These are phyloP conservation scores for Ctenomys sociabilis DNA, from an alignment of 2,113 vertebrate species.

Conservation along the genomic window DNA sequence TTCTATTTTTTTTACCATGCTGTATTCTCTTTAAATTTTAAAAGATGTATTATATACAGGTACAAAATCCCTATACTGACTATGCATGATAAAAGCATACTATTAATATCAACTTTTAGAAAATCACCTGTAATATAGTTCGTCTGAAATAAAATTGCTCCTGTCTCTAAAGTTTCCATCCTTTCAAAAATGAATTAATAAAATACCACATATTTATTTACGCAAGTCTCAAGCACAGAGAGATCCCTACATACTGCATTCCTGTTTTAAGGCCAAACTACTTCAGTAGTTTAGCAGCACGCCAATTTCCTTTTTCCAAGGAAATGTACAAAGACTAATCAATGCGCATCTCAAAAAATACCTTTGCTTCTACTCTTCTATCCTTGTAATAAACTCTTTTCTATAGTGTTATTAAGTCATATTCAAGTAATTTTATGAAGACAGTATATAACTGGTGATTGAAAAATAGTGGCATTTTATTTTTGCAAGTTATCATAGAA, in stretches of 20 bases:
- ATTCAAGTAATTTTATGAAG: background rate
- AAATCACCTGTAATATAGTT: background rate
- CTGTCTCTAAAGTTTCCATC: background rate
- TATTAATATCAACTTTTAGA: background rate
- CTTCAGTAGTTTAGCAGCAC: background rate
- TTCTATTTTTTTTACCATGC: too few species aligned
- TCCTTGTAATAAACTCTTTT: background rate
- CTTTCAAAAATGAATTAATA: background rate
- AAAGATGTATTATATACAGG: background rate
- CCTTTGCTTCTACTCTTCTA: background rate
- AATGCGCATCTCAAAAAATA: background rate
- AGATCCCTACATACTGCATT: background rate
- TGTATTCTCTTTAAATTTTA: too few species aligned
- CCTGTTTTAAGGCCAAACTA: background rate
- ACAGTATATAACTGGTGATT: rapidly evolving
- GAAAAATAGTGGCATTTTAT: background rate
- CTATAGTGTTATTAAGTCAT: background rate
- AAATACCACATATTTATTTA: background rate
- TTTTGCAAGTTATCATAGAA: background rate
- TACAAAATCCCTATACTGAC: background rate
- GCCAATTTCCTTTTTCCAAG: background rate
- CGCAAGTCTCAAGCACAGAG: background rate
- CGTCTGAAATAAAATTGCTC: background rate
- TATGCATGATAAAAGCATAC: background rate
- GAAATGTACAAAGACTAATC: background rate